phyloP scores from a whole-genome alignment of 1,140 invertebrate species.

The Hestina assimilis region DNA sequence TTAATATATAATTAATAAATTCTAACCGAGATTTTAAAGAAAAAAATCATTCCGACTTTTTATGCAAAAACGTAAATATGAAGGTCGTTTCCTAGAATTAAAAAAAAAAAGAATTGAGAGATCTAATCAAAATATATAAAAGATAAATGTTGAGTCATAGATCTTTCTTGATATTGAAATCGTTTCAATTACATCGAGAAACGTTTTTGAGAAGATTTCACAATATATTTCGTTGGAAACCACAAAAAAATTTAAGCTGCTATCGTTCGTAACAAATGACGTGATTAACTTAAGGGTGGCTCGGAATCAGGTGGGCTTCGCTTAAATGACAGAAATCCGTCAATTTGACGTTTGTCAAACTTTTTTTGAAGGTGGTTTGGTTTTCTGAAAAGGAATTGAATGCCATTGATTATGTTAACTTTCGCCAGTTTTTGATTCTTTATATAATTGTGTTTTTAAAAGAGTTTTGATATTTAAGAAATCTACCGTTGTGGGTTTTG shows the following conservation, averaged over 20 bases:
- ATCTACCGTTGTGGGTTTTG: too few relatives aligned
- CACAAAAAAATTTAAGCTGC: constrained; percentile 8
- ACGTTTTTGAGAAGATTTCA: background rate
- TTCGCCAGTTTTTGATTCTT: background rate
- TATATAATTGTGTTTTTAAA: too few relatives aligned
- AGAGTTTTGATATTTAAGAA: too few relatives aligned
- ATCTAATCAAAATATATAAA: background rate
- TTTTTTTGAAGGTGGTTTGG: constrained; percentile 9
- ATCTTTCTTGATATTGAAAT: background rate
- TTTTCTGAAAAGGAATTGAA: constrained; percentile 1
- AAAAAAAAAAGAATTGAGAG: background rate
- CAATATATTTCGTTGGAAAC: constrained; percentile 11
- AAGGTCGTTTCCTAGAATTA: too few relatives aligned
- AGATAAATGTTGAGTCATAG: background rate
- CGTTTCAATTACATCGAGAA: background rate
- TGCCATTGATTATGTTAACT: constrained; percentile 7
- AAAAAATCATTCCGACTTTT: too few relatives aligned
- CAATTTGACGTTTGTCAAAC: constrained; percentile 33
- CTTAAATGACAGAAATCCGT: constrained; percentile 59
- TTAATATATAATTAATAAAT: too few relatives aligned
- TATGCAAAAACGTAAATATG: too few relatives aligned
- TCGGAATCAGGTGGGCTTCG: constrained; percentile 15
- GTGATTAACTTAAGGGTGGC: constrained; percentile 40
- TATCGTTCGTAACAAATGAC: constrained; percentile 45
- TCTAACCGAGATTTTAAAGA: too few relatives aligned